Conservation (phyloP, 2,888 invertebrate species). For the Trichopoda pennipes region DNA sequence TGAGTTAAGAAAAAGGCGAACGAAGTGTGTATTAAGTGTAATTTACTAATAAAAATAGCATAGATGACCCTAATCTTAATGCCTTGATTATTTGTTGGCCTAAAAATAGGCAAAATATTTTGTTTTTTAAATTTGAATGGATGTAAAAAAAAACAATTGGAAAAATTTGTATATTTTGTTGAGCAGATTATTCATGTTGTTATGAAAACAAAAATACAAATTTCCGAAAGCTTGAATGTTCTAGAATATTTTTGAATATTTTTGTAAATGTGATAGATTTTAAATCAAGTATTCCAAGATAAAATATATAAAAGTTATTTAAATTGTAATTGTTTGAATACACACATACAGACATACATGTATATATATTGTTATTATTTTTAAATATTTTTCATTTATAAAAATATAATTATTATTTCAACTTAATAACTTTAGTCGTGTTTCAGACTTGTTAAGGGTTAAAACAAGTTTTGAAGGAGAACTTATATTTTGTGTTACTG, state of each 20-base stretch:
- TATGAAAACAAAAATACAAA: not conserved
- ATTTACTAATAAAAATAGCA: too few species aligned
- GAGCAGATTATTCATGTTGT: too few species aligned
- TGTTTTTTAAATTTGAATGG: too few species aligned
- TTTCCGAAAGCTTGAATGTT: too few species aligned
- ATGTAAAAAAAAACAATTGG: too few species aligned
- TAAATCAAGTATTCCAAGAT: constrained; percentile 29
- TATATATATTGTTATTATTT: constrained; percentile 29
- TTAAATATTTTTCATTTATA: constrained; percentile 47
- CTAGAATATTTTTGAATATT: not conserved
- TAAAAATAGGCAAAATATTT: too few species aligned
- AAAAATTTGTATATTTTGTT: too few species aligned
- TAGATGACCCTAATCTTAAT: too few species aligned
- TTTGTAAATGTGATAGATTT: not conserved
- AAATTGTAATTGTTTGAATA: constrained; percentile 39
- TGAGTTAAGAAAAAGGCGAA: too few species aligned
- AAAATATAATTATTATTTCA: not conserved
- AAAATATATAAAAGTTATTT: constrained; percentile 50
- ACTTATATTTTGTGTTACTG: not conserved
- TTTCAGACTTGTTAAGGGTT: constrained; percentile 49
- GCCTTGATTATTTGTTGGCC: too few species aligned
- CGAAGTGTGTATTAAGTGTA: too few species aligned
- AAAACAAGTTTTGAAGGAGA: constrained; percentile 32
- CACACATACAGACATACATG: too few species aligned
- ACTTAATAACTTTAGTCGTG: constrained; percentile 48